These are phyloP conservation scores for Trachops cirrhosus DNA, from an alignment of 2,797 vertebrate species.

Conservation along the genomic window DNA sequence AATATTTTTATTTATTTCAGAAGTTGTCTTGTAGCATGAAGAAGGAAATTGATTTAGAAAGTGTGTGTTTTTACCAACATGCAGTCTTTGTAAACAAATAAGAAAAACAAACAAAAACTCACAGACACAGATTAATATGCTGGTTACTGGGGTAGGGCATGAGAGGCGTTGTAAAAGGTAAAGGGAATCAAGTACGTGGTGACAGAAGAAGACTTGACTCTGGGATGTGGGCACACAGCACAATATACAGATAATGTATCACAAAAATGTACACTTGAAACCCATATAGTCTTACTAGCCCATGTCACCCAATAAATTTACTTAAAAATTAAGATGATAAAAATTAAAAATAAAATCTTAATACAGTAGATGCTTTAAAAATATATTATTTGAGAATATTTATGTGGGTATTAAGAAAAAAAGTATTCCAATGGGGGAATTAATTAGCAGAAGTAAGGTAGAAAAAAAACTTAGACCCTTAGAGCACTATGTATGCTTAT, in stretches of 20 bases:
- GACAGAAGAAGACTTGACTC: background rate
- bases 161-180: background rate
- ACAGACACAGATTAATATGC: background rate
- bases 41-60: slow-evolving; percentile 4
- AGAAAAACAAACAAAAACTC: background rate
- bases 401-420: background rate
- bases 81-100: background rate
- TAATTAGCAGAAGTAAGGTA: background rate
- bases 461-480: background rate
- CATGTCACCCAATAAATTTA: background rate
- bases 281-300: background rate
- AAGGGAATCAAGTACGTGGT: too few species aligned
- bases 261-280: background rate
- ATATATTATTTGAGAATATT: background rate
- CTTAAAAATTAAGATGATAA: background rate
- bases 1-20: slow-evolving; percentile 16
- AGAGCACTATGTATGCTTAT: background rate
- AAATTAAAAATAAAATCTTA: background rate
- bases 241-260: background rate
- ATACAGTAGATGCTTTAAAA: background rate
- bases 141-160: background rate
- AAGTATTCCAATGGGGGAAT: background rate
- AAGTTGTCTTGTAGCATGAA: background rate
- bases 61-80: background rate
- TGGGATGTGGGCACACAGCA: background rate